Evolutionary conservation across 2,113 vertebrate species (phyloP).

Genomic region (Laticauda colubrina): DNA sequence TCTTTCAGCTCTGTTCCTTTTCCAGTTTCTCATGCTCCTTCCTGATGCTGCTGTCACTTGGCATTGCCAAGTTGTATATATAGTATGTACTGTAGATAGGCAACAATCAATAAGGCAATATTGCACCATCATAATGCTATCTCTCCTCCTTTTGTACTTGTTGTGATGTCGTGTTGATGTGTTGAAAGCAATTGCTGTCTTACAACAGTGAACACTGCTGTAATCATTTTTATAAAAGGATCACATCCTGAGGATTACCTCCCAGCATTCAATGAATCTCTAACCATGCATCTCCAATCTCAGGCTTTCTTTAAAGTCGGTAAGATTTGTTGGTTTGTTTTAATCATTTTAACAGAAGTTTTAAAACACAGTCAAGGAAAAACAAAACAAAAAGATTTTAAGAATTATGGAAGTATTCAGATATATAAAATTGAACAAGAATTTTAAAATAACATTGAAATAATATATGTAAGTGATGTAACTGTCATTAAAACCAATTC

Average conservation of each 20-base stretch:
- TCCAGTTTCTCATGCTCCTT: neutral
- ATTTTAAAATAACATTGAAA: neutral
- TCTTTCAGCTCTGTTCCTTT: neutral
- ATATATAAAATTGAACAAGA: neutral
- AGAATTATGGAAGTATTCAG: neutral
- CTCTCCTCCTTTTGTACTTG: neutral
- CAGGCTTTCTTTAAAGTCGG: neutral
- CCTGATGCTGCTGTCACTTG: neutral
- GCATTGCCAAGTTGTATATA: neutral
- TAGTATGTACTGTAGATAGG: neutral
- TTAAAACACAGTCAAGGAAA: neutral
- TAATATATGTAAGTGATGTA: neutral
- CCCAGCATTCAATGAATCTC: neutral
- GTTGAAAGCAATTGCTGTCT: neutral
- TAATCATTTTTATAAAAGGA: neutral
- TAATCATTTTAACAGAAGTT: neutral
- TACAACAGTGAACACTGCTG: neutral
- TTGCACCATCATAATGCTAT: neutral
- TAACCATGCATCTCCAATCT: neutral
- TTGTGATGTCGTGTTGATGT: neutral
- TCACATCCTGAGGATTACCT: neutral
- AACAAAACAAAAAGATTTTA: neutral
- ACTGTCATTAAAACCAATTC: neutral
- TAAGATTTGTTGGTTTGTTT: neutral
- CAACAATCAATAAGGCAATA: neutral